Percentiles rank a stretch among this genome's conserved stretches.
Conservation (phyloP, 2,888 invertebrate genomes). For the Lasioglossum villosulum region DNA sequence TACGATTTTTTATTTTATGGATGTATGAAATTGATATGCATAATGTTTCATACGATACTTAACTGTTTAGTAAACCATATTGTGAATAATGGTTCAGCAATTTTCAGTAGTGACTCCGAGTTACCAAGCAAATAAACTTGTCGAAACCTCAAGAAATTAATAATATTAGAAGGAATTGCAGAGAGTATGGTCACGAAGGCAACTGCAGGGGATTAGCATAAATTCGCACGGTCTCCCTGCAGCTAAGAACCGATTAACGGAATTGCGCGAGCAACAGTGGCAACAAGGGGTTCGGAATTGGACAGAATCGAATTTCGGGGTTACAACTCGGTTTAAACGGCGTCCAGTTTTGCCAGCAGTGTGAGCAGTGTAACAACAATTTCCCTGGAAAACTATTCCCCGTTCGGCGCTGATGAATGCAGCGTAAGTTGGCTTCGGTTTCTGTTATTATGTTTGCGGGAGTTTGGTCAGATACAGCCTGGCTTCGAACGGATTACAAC, state of each 20-base stretch:
- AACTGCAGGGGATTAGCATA: background rate
- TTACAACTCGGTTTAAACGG: conserved; percentile 3
- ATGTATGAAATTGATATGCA: too few relatives aligned
- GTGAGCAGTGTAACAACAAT: conserved; percentile 32
- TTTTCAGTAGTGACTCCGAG: too few relatives aligned
- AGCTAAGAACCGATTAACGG: background rate
- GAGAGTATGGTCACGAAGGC: background rate
- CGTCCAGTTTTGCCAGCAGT: background rate
- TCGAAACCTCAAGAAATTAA: too few relatives aligned
- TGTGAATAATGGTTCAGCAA: too few relatives aligned
- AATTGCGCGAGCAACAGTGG: background rate
- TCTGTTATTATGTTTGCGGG: conserved; percentile 26
- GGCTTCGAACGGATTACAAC: conserved; percentile 37
- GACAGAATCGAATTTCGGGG: conserved; percentile 9
- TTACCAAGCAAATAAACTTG: too few relatives aligned
- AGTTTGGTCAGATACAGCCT: conserved; percentile 32
- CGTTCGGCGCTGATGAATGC: conserved; percentile 18
- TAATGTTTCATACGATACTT: too few relatives aligned
- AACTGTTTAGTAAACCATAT: too few relatives aligned
- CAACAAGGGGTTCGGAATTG: background rate
- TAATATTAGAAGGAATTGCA: too few relatives aligned
- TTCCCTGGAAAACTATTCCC: conserved; percentile 25
- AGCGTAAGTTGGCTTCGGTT: conserved; percentile 15
- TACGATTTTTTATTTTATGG: too few relatives aligned
- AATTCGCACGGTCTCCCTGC: background rate